These are phyloP conservation scores for Anguilla pacifica DNA, from an alignment of 2,797 vertebrate genomes.

Conservation along the genomic window DNA sequence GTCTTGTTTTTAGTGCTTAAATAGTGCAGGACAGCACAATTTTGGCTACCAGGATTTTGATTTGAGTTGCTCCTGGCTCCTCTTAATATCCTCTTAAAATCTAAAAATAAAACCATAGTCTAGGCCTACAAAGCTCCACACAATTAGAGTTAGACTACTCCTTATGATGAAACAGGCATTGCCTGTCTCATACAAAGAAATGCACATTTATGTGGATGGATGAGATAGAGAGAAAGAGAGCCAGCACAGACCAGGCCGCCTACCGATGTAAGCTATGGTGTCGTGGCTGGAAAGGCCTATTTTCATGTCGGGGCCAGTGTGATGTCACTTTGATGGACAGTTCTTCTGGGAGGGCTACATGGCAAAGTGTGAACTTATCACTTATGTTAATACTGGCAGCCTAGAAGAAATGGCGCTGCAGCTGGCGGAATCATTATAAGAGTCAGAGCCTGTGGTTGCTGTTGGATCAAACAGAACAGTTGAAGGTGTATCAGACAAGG, in stretches of 20 bases:
- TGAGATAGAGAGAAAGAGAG: not conserved
- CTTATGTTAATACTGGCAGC: not conserved
- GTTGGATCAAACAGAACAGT: not conserved
- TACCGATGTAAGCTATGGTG: not conserved
- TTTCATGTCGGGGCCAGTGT: not conserved
- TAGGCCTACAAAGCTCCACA: not conserved
- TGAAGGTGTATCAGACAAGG: slow-evolving; percentile 14
- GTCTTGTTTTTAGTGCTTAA: not conserved
- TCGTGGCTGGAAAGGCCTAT: not conserved
- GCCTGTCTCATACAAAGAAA: not conserved
- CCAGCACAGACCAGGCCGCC: not conserved
- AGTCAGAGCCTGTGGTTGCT: not conserved
- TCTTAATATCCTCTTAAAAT: slow-evolving; percentile 11
- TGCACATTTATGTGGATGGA: not conserved
- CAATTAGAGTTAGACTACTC: not conserved
- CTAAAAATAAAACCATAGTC: not conserved
- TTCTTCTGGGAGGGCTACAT: not conserved
- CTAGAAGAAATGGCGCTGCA: not conserved
- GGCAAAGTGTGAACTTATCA: not conserved
- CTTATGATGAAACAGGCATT: not conserved
- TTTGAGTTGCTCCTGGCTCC: slow-evolving; percentile 1
- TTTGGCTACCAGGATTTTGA: not conserved
- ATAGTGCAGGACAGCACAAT: slow-evolving; percentile 4
- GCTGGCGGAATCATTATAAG: not conserved
- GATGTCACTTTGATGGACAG: slow-evolving; percentile 12